These are phyloP conservation scores for Gambelia wislizenii DNA, from an alignment of 2,797 vertebrate genomes.

Conservation along the genomic window DNA sequence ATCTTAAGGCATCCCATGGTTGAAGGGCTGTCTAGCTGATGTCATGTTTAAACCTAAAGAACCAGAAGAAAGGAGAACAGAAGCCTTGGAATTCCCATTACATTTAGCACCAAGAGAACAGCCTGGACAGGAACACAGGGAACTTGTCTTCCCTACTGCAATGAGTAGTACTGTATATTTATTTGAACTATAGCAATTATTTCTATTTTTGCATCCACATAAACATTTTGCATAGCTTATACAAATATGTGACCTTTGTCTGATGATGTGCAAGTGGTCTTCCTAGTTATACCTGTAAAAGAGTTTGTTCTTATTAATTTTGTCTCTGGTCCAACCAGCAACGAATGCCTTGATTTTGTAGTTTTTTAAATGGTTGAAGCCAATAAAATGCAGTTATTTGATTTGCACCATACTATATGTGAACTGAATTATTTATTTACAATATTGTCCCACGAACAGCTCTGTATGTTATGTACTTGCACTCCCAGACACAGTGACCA, in stretches of 20 bases:
- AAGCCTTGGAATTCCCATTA: neutral
- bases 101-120: neutral
- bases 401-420: too few relatives aligned
- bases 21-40: neutral
- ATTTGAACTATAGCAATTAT: neutral
- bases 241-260: neutral
- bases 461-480: too few relatives aligned
- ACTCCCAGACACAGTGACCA: too few relatives aligned
- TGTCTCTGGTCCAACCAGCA: neutral
- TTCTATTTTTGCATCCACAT: neutral
- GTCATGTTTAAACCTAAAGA: neutral
- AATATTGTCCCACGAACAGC: too few relatives aligned
- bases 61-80: neutral
- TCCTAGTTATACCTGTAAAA: neutral
- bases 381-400: neutral
- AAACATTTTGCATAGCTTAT: neutral
- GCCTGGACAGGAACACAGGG: neutral
- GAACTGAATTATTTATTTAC: too few relatives aligned
- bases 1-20: neutral
- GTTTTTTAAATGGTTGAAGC: neutral
- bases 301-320: neutral
- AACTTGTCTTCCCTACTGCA: neutral
- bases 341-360: neutral
- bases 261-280: neutral
- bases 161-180: neutral